phyloP scores from a whole-genome alignment of 2,113 vertebrate genomes.

The Scartelaos histophorus region DNA sequence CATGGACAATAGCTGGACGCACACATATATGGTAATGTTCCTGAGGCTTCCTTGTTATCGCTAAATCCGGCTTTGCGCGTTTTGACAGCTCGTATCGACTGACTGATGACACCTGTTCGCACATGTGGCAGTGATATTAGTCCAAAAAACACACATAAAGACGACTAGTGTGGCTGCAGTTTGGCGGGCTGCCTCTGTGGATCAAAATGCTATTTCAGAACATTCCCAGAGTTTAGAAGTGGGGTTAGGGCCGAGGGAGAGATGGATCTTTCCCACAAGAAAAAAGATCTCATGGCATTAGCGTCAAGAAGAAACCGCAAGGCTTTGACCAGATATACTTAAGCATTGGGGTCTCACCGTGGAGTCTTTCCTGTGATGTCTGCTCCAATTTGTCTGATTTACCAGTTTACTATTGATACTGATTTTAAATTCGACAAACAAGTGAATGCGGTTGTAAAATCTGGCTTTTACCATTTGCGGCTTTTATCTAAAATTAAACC shows the following conservation, averaged over 20 bases:
- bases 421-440: too few relatives aligned
- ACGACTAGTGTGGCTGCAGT: slow-evolving; percentile 1
- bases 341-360: slow-evolving; percentile 6
- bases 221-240: slow-evolving; percentile 11
- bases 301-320: slow-evolving; percentile 3
- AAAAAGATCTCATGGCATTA: slow-evolving; percentile 22
- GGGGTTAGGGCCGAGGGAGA: not conserved
- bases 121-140: slow-evolving; percentile 5
- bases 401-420: too few relatives aligned
- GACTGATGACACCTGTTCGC: slow-evolving; percentile 14
- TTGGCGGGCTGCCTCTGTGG: not conserved
- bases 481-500: too few relatives aligned
- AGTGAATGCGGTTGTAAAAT: too few relatives aligned
- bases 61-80: slow-evolving; percentile 25
- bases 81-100: slow-evolving; percentile 17
- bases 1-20: slow-evolving; percentile 13
- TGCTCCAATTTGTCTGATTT: slow-evolving; percentile 1
- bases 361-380: slow-evolving; percentile 6
- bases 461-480: too few relatives aligned
- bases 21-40: slow-evolving; percentile 44
- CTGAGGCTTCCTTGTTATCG: slow-evolving; percentile 13
- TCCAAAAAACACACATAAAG: not conserved
- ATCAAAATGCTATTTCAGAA: slow-evolving; percentile 1
- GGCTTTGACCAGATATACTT: slow-evolving; percentile 21
- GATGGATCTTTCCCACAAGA: slow-evolving; percentile 31